phyloP scores from a whole-genome alignment of 2,113 vertebrate species.

The Neolamprologus brichardi region DNA sequence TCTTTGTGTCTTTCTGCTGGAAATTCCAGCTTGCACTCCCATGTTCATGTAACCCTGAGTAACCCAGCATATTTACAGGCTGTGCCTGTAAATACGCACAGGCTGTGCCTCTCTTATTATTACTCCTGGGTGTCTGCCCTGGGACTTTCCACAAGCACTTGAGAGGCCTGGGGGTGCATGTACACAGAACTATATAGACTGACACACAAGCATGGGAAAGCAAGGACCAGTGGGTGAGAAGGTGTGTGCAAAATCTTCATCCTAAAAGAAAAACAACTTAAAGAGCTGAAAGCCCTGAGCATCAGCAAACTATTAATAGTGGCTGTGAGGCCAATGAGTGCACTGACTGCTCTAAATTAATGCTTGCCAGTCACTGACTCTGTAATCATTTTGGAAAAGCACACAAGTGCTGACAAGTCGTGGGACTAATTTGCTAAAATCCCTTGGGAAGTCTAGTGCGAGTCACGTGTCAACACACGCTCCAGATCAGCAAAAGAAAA shows the following conservation, averaged over 20 bases:
- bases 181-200: background rate
- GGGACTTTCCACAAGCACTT: slow-evolving; percentile 48
- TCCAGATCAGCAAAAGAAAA: background rate
- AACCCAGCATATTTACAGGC: background rate
- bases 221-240: background rate
- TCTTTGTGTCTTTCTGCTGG: slow-evolving; percentile 17
- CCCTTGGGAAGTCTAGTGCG: background rate
- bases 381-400: background rate
- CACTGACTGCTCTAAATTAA: background rate
- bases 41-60: background rate
- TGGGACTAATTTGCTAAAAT: background rate
- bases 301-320: background rate
- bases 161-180: background rate
- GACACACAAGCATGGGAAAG: background rate
- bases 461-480: background rate
- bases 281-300: background rate
- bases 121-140: slow-evolving; percentile 6
- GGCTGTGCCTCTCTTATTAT: background rate
- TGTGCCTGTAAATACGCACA: background rate
- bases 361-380: background rate
- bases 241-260: background rate
- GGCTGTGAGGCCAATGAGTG: background rate
- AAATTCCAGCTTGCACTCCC: slow-evolving; percentile 53
- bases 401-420: background rate
- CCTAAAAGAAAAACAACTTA: background rate